Evolutionary conservation across 2,888 invertebrate species (phyloP).

Genomic region (Nymphalis urticae): DNA sequence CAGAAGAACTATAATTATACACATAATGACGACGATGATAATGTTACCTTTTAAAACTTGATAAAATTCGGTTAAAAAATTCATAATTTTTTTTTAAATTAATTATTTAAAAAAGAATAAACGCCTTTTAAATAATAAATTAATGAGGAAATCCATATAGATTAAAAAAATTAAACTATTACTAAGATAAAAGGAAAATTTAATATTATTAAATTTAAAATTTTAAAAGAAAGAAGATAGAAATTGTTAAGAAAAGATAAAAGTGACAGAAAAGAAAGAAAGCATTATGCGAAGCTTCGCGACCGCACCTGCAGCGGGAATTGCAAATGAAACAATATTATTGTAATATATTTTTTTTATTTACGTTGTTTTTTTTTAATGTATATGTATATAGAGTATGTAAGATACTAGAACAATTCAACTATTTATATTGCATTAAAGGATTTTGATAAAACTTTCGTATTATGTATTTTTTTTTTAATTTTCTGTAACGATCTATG

Average conservation of each 20-base stretch:
- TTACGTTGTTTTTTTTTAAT: conserved; percentile 20
- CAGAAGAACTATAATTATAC: too few species aligned
- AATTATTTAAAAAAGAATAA: not conserved
- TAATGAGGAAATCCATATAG: not conserved
- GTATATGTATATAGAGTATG: not conserved
- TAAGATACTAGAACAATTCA: not conserved
- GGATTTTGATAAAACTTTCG: not conserved
- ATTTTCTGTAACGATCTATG: too few species aligned
- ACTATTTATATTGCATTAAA: not conserved
- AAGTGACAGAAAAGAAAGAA: conserved; percentile 18
- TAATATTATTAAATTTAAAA: too few species aligned
- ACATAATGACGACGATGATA: too few species aligned
- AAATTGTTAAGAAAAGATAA: too few species aligned
- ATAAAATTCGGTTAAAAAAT: not conserved
- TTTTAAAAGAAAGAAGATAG: too few species aligned
- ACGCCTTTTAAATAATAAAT: not conserved
- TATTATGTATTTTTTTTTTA: too few species aligned
- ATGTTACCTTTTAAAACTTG: too few species aligned
- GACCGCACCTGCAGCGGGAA: conserved; percentile 20
- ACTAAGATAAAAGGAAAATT: not conserved
- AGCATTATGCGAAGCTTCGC: conserved; percentile 35
- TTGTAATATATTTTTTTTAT: conserved; percentile 7
- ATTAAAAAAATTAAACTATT: not conserved
- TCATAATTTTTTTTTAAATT: too few species aligned
- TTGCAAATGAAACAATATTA: conserved; percentile 37